Conservation (phyloP, 2,113 vertebrate genomes). For the Erythrolamprus reginae region DNA sequence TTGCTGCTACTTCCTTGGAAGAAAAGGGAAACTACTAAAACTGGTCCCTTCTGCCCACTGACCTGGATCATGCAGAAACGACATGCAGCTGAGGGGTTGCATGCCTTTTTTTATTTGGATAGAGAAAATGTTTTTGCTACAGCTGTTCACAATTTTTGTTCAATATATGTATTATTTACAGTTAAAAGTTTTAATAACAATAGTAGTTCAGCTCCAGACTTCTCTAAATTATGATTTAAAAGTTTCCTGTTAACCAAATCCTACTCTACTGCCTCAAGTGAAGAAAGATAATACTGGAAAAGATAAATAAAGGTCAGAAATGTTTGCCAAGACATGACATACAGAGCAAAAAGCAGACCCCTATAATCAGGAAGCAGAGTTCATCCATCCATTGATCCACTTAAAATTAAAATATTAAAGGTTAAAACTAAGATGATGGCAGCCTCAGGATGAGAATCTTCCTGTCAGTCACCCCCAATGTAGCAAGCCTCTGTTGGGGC, state of each 20-base stretch:
- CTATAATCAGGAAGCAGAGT: not conserved
- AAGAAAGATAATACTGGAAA: not conserved
- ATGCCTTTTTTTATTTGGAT: not conserved
- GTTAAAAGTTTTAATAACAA: not conserved
- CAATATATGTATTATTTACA: not conserved
- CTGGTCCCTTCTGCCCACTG: not conserved
- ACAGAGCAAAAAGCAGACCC: not conserved
- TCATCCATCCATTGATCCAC: not conserved
- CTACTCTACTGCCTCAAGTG: not conserved
- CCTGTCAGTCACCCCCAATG: not conserved
- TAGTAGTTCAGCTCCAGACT: not conserved
- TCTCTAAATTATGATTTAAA: not conserved
- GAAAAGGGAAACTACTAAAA: not conserved
- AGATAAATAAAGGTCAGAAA: not conserved
- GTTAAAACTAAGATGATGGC: not conserved
- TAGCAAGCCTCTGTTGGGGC: not conserved
- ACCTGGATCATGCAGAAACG: not conserved
- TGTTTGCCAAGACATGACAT: not conserved
- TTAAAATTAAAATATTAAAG: not conserved
- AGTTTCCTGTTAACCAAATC: not conserved
- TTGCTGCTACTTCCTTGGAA: not conserved
- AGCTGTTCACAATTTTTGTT: not conserved
- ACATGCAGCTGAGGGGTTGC: not conserved
- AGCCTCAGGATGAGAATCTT: not conserved
- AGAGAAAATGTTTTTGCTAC: not conserved